Conservation (phyloP, 1,140 invertebrate species). For the Achatina immaculata region DNA sequence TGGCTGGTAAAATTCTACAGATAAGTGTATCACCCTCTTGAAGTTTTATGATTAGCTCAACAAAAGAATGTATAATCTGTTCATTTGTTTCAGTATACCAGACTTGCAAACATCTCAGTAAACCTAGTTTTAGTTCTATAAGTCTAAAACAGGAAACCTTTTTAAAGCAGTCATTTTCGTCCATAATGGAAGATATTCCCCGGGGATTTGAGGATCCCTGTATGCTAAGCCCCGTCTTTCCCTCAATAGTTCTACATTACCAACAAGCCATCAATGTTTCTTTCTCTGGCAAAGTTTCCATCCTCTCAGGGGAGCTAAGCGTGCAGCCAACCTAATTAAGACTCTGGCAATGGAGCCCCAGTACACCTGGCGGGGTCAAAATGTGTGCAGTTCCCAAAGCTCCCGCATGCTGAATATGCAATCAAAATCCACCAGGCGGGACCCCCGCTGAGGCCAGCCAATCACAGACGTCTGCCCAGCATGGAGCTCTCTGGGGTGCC, state of each 20-base stretch:
- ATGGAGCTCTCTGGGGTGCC: slow-evolving; percentile 8
- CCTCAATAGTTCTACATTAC: background rate
- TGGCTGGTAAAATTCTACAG: too few species aligned
- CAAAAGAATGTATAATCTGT: slow-evolving; percentile 1
- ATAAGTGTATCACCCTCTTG: too few species aligned
- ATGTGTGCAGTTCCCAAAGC: slow-evolving; percentile 43
- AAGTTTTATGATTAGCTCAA: too few species aligned
- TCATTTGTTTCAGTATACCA: slow-evolving; percentile 25
- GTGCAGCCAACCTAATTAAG: slow-evolving; percentile 42
- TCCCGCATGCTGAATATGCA: slow-evolving; percentile 42
- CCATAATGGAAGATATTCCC: slow-evolving; percentile 6
- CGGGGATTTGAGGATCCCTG: background rate
- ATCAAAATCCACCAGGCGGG: slow-evolving; percentile 40
- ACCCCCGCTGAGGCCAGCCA: slow-evolving; percentile 43
- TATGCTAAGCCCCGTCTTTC: background rate
- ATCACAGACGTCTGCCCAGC: slow-evolving; percentile 39
- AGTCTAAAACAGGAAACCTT: slow-evolving; percentile 12
- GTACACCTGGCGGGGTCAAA: slow-evolving; percentile 43
- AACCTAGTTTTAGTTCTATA: background rate
- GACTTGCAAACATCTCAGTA: background rate
- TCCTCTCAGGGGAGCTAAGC: slow-evolving; percentile 25
- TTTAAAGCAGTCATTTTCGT: slow-evolving; percentile 18
- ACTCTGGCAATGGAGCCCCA: slow-evolving; percentile 30
- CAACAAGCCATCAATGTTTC: background rate
- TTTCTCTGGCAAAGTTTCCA: background rate